These are phyloP conservation scores for Leptodactylus fallax DNA, from an alignment of 2,797 vertebrate species.

Conservation along the genomic window DNA sequence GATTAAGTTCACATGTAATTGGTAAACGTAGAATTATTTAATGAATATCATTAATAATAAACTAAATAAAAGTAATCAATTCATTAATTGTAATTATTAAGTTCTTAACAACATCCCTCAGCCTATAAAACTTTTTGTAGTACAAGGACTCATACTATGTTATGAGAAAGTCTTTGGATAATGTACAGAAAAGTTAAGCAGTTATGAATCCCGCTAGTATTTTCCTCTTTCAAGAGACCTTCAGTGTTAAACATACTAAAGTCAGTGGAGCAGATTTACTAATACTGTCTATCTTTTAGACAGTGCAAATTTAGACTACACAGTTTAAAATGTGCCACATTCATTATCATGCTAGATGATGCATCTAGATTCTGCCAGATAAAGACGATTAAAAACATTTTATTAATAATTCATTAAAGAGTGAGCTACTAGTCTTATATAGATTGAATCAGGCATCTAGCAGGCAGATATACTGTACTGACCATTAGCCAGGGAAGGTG, in stretches of 20 bases:
- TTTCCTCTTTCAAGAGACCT: not conserved
- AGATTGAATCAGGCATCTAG: too few species aligned
- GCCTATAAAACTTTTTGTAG: not conserved
- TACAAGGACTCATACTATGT: not conserved
- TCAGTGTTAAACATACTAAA: not conserved
- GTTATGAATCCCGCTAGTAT: not conserved
- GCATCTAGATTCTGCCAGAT: too few species aligned
- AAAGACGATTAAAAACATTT: too few species aligned
- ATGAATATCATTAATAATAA: conserved; percentile 53
- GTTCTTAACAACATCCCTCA: not conserved
- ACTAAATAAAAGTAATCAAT: conserved; percentile 46
- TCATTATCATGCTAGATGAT: too few species aligned
- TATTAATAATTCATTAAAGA: too few species aligned
- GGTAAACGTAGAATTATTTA: conserved; percentile 46
- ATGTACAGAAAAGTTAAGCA: not conserved
- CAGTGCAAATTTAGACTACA: too few species aligned
- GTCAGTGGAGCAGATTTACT: not conserved
- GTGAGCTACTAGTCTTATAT: too few species aligned
- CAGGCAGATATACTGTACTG: too few species aligned
- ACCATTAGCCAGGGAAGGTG: too few species aligned
- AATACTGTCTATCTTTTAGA: too few species aligned
- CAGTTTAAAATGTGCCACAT: too few species aligned
- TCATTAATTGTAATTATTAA: conserved; percentile 43
- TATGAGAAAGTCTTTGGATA: not conserved
- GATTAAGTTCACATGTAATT: conserved; percentile 50